Evolutionary conservation across 1,140 invertebrate species (phyloP).

Genomic region (Microplitis mediator): DNA sequence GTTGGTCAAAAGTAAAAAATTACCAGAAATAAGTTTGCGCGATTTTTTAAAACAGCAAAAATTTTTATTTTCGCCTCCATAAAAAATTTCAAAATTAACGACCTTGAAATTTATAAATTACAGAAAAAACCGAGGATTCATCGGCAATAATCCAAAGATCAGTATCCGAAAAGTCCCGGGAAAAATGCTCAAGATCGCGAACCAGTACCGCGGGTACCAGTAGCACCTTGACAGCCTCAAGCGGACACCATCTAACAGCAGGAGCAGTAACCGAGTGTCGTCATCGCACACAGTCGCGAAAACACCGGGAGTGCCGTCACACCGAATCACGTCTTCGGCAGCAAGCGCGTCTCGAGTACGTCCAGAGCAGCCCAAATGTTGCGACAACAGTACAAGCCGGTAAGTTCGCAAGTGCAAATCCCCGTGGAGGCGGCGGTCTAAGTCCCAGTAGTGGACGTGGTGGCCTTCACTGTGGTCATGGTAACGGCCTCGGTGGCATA

Average conservation of each 20-base stretch:
- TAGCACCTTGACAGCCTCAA: too few relatives aligned
- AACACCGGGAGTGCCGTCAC: slow-evolving; percentile 51
- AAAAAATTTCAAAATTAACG: too few relatives aligned
- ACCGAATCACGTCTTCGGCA: slow-evolving; percentile 57
- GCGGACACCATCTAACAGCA: background rate
- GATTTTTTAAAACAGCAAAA: too few relatives aligned
- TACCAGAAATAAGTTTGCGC: too few relatives aligned
- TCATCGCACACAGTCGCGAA: slow-evolving; percentile 44
- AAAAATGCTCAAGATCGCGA: slow-evolving; percentile 41
- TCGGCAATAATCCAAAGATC: slow-evolving; percentile 61
- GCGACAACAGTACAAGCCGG: slow-evolving; percentile 55
- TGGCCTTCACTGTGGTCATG: background rate
- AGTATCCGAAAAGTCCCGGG: slow-evolving; percentile 61
- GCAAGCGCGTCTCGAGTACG: slow-evolving; percentile 64
- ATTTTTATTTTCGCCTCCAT: too few relatives aligned
- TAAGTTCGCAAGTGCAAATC: slow-evolving; percentile 53
- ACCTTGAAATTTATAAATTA: background rate
- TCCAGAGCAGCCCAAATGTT: slow-evolving; percentile 69
- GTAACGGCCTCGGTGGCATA: background rate
- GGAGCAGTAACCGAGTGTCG: slow-evolving; percentile 52
- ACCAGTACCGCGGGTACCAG: background rate
- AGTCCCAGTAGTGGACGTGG: slow-evolving; percentile 18
- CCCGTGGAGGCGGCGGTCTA: slow-evolving; percentile 36
- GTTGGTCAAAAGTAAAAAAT: too few relatives aligned
- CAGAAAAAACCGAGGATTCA: slow-evolving; percentile 56